Evolutionary conservation across 2,797 vertebrate species (phyloP).

Genomic region (Helarctos malayanus): DNA sequence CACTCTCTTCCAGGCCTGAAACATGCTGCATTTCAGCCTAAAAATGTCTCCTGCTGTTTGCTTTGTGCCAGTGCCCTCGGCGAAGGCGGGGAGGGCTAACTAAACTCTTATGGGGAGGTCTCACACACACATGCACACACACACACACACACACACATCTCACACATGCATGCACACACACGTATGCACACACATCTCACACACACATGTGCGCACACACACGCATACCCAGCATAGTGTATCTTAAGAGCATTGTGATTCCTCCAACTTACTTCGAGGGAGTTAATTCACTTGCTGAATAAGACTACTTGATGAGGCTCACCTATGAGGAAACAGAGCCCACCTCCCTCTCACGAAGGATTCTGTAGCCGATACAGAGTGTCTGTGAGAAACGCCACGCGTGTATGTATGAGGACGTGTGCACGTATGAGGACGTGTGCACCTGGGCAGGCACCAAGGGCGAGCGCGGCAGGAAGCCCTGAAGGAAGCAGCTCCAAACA

Average conservation of each 20-base stretch:
- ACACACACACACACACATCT: too few relatives aligned
- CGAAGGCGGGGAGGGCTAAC: not conserved
- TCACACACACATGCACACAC: fast-evolving
- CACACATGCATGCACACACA: fast-evolving
- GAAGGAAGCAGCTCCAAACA: not conserved
- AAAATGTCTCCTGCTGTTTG: not conserved
- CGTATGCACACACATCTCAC: not conserved
- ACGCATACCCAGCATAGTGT: not conserved
- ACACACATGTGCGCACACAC: not conserved
- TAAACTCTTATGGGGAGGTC: not conserved
- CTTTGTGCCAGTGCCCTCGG: not conserved
- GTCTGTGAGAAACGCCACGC: not conserved
- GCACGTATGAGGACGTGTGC: not conserved
- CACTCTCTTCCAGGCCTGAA: not conserved
- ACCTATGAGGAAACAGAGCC: not conserved
- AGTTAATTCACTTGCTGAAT: not conserved
- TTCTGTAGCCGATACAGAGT: not conserved
- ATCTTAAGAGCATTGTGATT: not conserved
- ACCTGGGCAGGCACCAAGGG: too few relatives aligned
- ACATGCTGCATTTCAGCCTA: not conserved
- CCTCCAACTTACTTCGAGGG: not conserved
- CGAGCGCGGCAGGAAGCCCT: not conserved
- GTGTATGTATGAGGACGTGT: not conserved
- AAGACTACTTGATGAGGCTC: not conserved
- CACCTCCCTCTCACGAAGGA: not conserved